Evolutionary conservation across 2,113 vertebrate species (phyloP).

Genomic region (Rhinogobius similis): DNA sequence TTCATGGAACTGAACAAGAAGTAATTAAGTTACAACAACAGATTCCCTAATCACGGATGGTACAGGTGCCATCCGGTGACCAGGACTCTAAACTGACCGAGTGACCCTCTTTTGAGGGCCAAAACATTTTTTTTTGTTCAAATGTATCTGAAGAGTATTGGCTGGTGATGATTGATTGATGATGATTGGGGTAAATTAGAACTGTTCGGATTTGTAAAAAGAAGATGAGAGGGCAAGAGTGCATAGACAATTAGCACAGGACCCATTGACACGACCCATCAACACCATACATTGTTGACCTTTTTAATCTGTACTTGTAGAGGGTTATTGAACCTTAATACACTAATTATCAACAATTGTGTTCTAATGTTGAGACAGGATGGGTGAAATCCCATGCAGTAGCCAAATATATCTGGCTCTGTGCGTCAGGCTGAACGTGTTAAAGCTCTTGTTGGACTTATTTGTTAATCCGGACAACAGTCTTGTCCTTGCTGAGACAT

Average conservation of each 20-base stretch:
- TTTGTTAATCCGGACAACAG: not conserved
- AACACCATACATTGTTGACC: too few relatives aligned
- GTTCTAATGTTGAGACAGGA: not conserved
- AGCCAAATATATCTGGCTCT: not conserved
- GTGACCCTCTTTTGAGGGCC: not conserved
- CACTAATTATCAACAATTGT: not conserved
- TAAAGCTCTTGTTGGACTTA: not conserved
- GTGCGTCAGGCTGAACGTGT: not conserved
- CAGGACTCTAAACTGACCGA: not conserved
- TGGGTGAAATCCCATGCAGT: not conserved
- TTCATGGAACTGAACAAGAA: not conserved
- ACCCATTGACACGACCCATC: too few relatives aligned
- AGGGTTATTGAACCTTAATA: not conserved
- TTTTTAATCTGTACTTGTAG: too few relatives aligned
- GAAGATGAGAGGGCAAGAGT: too few relatives aligned
- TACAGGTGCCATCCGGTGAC: not conserved
- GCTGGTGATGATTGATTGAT: not conserved
- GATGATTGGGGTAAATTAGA: too few relatives aligned
- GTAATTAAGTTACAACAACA: conserved; percentile 3
- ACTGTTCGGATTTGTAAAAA: too few relatives aligned
- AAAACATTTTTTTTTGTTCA: not conserved
- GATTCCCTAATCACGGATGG: not conserved
- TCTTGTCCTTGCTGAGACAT: not conserved
- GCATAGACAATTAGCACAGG: too few relatives aligned
- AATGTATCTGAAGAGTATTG: not conserved